phyloP scores from a whole-genome alignment of 2,888 invertebrate species.

The Caenorhabditis drosophilae region DNA sequence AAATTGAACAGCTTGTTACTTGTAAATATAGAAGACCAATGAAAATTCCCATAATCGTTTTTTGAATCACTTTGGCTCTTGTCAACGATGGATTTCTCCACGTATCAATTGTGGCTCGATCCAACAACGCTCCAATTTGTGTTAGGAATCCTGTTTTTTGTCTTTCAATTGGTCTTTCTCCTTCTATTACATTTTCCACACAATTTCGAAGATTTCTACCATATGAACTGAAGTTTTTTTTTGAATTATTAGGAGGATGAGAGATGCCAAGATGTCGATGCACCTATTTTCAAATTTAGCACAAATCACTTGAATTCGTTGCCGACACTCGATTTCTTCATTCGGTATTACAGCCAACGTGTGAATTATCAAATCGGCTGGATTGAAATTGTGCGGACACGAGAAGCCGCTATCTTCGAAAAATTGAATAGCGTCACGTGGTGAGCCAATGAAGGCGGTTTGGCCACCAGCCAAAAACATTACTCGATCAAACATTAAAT shows the following conservation, averaged over 20 bases:
- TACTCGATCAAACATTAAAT: constrained; percentile 65
- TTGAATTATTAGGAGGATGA: too few species aligned
- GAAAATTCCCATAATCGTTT: constrained; percentile 71
- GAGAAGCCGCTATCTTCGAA: constrained; percentile 65
- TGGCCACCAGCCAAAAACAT: constrained; percentile 86
- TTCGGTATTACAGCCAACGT: constrained; percentile 85
- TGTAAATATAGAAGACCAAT: constrained; percentile 82
- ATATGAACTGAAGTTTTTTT: constrained; percentile 28
- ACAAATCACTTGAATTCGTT: constrained; percentile 63
- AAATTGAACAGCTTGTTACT: not conserved
- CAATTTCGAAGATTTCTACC: constrained; percentile 36
- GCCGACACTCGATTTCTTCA: constrained; percentile 75
- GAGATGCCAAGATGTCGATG: not conserved
- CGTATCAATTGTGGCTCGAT: constrained; percentile 60
- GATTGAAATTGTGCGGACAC: constrained; percentile 85
- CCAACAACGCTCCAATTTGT: constrained; percentile 41
- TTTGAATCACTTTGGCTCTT: constrained; percentile 65
- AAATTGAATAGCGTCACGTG: constrained; percentile 55
- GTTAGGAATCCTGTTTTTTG: constrained; percentile 27
- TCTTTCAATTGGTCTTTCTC: constrained; percentile 40
- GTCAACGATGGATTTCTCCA: constrained; percentile 64
- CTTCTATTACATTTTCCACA: constrained; percentile 25
- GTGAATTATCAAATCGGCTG: constrained; percentile 91
- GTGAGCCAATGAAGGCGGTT: constrained; percentile 81
- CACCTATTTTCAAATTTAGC: constrained; percentile 66